phyloP scores from a whole-genome alignment of 2,888 invertebrate genomes.

The Pseudoips prasinana region DNA sequence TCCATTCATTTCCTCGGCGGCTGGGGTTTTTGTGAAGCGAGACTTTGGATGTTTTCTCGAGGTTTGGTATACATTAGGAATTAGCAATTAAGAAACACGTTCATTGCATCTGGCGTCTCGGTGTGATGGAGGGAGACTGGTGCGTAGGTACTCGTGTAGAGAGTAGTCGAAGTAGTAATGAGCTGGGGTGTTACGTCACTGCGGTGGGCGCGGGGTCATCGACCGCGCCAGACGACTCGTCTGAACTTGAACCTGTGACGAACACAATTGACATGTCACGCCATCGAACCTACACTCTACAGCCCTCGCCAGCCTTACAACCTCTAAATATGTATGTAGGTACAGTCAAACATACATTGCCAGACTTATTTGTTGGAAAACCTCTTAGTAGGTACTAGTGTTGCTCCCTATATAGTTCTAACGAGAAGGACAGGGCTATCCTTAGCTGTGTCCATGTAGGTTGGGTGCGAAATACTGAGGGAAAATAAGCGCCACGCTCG shows the following conservation, averaged over 20 bases:
- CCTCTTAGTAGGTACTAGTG: too few species aligned
- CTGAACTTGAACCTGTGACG: conserved; percentile 51
- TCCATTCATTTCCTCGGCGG: conserved; percentile 34
- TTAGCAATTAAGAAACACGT: conserved; percentile 7
- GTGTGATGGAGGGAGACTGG: conserved; percentile 4
- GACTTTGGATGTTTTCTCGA: conserved; percentile 21
- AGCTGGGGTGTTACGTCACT: conserved; percentile 34
- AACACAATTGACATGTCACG: conserved; percentile 35
- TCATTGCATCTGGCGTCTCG: conserved; percentile 1
- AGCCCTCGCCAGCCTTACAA: neutral
- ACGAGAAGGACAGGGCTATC: too few species aligned
- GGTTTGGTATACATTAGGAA: conserved; percentile 27
- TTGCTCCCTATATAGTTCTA: too few species aligned
- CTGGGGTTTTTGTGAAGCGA: conserved; percentile 28
- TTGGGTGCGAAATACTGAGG: too few species aligned
- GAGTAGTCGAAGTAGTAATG: conserved; percentile 26
- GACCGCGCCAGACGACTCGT: conserved; percentile 37
- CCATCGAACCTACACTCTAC: neutral
- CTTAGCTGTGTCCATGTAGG: too few species aligned
- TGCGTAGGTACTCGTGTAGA: conserved; percentile 8
- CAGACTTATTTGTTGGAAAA: too few species aligned
- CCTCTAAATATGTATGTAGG: neutral
- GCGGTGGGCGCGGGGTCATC: conserved; percentile 37
- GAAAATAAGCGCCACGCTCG: too few species aligned
- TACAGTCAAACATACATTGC: too few species aligned